A percentile compares a stretch with the other conserved stretches of the same genome.
Conservation (phyloP, 2,797 vertebrate species). For the Chaetodon trifasciatus region DNA sequence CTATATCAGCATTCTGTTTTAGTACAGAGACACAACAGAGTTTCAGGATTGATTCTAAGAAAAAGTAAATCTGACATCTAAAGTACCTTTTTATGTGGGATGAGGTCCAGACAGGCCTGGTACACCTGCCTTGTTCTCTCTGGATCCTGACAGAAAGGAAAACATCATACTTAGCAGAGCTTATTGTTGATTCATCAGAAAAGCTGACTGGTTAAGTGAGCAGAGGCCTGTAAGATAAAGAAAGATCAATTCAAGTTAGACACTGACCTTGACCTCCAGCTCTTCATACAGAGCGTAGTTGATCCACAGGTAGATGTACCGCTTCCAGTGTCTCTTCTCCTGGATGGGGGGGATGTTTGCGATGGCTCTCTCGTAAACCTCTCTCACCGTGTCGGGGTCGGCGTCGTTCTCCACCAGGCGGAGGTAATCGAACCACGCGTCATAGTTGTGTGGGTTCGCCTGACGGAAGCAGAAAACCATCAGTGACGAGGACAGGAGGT, state of each 20-base stretch:
- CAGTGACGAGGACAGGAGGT: neutral
- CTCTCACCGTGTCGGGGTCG: slow-evolving; percentile 90
- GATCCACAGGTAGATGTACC: slow-evolving; percentile 98
- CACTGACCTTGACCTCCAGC: slow-evolving; percentile 92
- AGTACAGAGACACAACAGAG: neutral
- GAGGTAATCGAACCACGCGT: slow-evolving; percentile 98
- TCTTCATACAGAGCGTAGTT: slow-evolving; percentile 98
- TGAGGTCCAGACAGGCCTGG: slow-evolving; percentile 94
- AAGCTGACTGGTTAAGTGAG: neutral
- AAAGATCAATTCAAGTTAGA: no score
- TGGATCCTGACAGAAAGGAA: slow-evolving; percentile 85
- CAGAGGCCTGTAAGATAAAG: neutral
- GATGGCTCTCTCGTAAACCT: slow-evolving; percentile 97
- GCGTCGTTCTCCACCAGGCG: slow-evolving; percentile 96
- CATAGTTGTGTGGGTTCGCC: slow-evolving; percentile 98
- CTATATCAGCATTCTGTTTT: neutral
- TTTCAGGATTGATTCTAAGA: neutral
- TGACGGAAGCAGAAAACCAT: slow-evolving; percentile 49
- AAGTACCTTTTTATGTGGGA: slow-evolving; percentile 97
- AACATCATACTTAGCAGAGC: neutral
- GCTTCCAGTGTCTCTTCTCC: slow-evolving; percentile 98
- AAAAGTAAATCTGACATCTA: neutral
- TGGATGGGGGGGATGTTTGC: slow-evolving; percentile 94
- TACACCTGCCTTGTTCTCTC: slow-evolving; percentile 97
- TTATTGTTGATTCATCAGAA: neutral